Evolutionary conservation across 2,888 invertebrate species (phyloP).

Genomic region (Amphipoea lucens): DNA sequence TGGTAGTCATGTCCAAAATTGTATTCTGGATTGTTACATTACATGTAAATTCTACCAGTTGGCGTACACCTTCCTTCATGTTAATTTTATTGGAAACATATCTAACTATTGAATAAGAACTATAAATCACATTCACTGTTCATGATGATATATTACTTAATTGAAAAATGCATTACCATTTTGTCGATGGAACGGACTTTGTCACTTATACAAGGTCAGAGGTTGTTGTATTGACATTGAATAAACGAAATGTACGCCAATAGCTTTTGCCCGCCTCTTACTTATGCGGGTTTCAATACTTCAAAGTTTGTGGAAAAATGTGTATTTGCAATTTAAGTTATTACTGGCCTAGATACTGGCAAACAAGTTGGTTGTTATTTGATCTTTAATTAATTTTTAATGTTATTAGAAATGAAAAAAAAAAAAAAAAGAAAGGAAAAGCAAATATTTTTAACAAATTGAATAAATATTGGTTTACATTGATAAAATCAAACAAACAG

Average conservation of each 20-base stretch:
- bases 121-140: slow-evolving; percentile 6
- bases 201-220: slow-evolving; percentile 56
- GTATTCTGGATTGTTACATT: slow-evolving; percentile 19
- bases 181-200: slow-evolving; percentile 59
- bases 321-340: not conserved
- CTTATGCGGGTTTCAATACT: not conserved
- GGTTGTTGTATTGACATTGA: slow-evolving; percentile 50
- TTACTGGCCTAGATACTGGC: not conserved
- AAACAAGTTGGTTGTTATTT: not conserved
- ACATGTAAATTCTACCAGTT: slow-evolving; percentile 29
- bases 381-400: not conserved
- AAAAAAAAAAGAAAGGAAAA: too few relatives aligned
- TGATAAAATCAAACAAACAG: not conserved
- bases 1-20: not conserved
- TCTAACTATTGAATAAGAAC: not conserved
- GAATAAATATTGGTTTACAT: not conserved
- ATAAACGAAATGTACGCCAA: slow-evolving; percentile 37
- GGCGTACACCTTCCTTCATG: not conserved
- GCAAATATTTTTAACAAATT: too few relatives aligned
- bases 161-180: slow-evolving; percentile 26
- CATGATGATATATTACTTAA: not conserved
- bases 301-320: not conserved
- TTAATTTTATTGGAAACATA: slow-evolving; percentile 1
- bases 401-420: not conserved
- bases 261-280: not conserved